phyloP scores from a whole-genome alignment of 2,888 invertebrate species.

The Lutraria lutraria region DNA sequence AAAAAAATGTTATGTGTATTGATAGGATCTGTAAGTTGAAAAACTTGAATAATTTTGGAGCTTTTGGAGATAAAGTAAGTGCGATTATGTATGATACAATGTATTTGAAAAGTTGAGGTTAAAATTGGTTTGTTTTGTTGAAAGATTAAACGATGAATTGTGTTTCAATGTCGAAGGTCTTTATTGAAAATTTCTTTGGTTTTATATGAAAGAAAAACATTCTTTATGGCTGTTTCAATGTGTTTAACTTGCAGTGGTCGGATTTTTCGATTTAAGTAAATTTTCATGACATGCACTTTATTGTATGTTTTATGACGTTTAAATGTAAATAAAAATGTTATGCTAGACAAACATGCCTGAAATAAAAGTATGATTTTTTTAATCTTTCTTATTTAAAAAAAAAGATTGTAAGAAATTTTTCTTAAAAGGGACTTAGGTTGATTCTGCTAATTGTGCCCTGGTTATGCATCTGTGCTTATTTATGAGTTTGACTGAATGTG shows the following conservation, averaged over 20 bases:
- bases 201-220: conserved; percentile 9
- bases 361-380: not conserved
- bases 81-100: not conserved
- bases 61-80: not conserved
- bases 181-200: not conserved
- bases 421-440: no score
- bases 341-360: not conserved
- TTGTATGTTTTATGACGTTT: not conserved
- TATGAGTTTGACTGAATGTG: no score
- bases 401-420: no score
- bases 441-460: no score
- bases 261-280: not conserved
- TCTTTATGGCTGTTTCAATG: not conserved
- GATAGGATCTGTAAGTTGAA: not conserved
- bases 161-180: not conserved
- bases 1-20: not conserved
- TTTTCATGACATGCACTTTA: conserved; percentile 9
- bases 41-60: not conserved
- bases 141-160: conserved; percentile 18
- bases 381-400: no score
- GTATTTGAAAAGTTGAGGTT: not conserved
- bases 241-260: not conserved
- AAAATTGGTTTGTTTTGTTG: not conserved
- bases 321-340: not conserved
- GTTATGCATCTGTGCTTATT: no score